Percentiles rank a stretch among this genome's conserved stretches.
These are phyloP conservation scores for Acleris laterana DNA, from an alignment of 2,888 invertebrate species.

Conservation along the genomic window DNA sequence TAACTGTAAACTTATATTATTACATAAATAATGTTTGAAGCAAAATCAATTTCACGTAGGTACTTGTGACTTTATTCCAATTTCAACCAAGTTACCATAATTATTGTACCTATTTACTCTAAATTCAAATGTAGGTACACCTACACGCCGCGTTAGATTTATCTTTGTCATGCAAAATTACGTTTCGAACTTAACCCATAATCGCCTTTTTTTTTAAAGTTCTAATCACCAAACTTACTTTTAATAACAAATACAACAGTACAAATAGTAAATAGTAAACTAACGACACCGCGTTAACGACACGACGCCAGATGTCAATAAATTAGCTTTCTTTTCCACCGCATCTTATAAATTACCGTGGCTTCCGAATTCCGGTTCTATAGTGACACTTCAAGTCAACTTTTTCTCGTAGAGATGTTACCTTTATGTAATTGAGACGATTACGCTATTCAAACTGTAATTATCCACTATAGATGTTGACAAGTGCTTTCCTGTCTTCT, in stretches of 20 bases:
- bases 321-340: slow-evolving; percentile 57
- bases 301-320: slow-evolving; percentile 45
- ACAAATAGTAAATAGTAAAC: slow-evolving; percentile 19
- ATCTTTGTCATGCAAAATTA: too few relatives aligned
- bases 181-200: too few relatives aligned
- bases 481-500: too few relatives aligned
- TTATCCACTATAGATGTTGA: not conserved
- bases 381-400: slow-evolving; percentile 40
- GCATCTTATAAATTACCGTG: slow-evolving; percentile 34
- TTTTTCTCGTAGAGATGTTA: slow-evolving; percentile 29
- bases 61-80: too few relatives aligned
- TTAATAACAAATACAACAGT: not conserved
- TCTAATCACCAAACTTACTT: not conserved
- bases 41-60: too few relatives aligned
- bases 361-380: slow-evolving; percentile 46
- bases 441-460: slow-evolving; percentile 3
- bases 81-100: too few relatives aligned
- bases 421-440: slow-evolving; percentile 21
- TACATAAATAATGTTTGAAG: too few relatives aligned
- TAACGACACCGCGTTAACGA: slow-evolving; percentile 41
- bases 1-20: not conserved
- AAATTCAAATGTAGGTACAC: too few relatives aligned
- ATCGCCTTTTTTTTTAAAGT: not conserved
- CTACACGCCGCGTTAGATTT: too few relatives aligned
- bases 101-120: too few relatives aligned